phyloP scores from a whole-genome alignment of 2,113 vertebrate species.

The Phasianus colchicus region DNA sequence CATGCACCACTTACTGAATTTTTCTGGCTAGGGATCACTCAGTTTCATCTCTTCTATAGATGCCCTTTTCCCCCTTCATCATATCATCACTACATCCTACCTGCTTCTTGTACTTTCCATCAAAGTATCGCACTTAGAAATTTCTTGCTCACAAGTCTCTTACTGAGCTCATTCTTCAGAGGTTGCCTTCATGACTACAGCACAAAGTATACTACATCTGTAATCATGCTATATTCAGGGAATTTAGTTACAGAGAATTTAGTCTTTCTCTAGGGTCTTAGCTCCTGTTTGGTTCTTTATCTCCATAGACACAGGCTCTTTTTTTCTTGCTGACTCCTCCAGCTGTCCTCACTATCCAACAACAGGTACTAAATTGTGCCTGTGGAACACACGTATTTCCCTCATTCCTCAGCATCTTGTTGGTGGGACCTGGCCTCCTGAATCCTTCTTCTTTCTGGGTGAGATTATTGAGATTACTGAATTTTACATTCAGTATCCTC shows the following conservation, averaged over 20 bases:
- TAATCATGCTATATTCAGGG: background rate
- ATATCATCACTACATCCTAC: background rate
- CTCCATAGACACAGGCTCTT: background rate
- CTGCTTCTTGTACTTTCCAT: background rate
- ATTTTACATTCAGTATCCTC: background rate
- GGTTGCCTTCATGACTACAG: background rate
- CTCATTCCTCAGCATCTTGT: background rate
- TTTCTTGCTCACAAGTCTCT: background rate
- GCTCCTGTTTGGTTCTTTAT: slow-evolving; percentile 1
- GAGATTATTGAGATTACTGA: background rate
- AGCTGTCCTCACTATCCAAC: background rate
- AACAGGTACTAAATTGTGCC: background rate
- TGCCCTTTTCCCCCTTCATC: background rate
- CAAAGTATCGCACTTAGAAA: background rate
- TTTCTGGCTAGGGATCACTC: background rate
- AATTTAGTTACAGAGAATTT: background rate
- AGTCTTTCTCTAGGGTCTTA: background rate
- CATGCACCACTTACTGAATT: background rate
- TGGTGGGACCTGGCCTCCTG: background rate
- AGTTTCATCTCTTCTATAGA: background rate
- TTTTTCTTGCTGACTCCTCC: background rate
- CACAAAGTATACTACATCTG: background rate
- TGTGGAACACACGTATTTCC: background rate
- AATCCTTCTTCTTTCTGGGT: background rate
- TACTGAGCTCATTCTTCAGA: background rate